A percentile compares a stretch with the other conserved stretches of the same genome.
Evolutionary conservation across 1,140 invertebrate genomes (phyloP).

Genomic region (Mizuhopecten yessoensis): DNA sequence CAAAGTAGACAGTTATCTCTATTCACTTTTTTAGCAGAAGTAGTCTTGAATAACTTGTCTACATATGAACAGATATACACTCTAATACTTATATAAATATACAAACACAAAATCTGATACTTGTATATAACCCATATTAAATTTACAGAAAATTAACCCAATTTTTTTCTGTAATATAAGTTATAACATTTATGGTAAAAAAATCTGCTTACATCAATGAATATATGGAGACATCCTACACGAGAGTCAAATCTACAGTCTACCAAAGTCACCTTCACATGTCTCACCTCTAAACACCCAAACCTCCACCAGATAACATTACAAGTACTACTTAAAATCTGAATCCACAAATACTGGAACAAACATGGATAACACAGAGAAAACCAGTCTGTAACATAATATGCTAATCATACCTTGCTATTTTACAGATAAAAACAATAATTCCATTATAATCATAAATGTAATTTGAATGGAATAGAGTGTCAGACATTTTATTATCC

Average conservation of each 20-base stretch:
- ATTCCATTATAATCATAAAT: too few species aligned
- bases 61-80: too few species aligned
- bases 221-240: neutral
- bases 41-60: too few species aligned
- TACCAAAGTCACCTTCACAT: conserved; percentile 28
- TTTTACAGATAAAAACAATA: neutral
- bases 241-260: neutral
- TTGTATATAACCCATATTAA: too few species aligned
- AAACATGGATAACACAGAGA: neutral
- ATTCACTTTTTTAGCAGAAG: too few species aligned
- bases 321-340: neutral
- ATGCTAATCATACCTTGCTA: too few species aligned
- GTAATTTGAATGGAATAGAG: too few species aligned
- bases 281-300: neutral
- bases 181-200: neutral
- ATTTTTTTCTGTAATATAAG: too few species aligned
- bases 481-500: neutral
- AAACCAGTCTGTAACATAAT: neutral
- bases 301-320: neutral
- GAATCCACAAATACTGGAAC: neutral
- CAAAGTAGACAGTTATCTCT: too few species aligned
- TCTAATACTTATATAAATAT: too few species aligned
- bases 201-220: neutral
- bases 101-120: too few species aligned
- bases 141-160: too few species aligned